phyloP scores from a whole-genome alignment of 2,113 vertebrate species.

The Vidua macroura region DNA sequence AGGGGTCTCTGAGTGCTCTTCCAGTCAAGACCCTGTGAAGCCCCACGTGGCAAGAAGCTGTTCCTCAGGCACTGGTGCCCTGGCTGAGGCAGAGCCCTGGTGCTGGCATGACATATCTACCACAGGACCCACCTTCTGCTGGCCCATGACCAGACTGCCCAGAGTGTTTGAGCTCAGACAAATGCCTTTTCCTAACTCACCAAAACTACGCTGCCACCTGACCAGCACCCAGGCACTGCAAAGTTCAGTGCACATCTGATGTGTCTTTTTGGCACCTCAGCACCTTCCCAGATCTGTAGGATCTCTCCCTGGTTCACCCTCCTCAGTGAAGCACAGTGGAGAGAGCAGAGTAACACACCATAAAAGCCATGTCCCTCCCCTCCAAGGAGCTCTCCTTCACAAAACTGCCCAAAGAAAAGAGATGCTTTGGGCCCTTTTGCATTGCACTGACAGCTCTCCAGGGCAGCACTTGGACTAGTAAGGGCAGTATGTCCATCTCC shows the following conservation, averaged over 20 bases:
- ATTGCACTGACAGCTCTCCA: background rate
- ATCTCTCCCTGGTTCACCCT: background rate
- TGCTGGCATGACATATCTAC: fast-evolving
- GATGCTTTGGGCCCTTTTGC: background rate
- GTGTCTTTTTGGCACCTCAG: background rate
- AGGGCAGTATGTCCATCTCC: background rate
- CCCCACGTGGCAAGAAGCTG: fast-evolving
- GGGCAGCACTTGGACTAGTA: background rate
- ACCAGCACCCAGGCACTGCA: background rate
- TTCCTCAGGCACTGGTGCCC: background rate
- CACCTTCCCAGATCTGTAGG: background rate
- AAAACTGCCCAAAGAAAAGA: background rate
- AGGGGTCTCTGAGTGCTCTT: background rate
- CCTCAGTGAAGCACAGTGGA: background rate
- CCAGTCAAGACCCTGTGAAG: background rate
- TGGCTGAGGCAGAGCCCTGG: background rate
- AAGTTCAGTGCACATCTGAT: background rate
- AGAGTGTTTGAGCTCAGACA: background rate
- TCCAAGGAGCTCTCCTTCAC: background rate
- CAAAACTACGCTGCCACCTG: background rate
- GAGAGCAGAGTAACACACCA: background rate
- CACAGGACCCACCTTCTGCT: fast-evolving
- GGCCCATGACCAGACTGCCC: background rate
- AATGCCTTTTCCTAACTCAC: background rate
- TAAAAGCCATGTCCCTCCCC: background rate